phyloP scores from a whole-genome alignment of 2,113 vertebrate species.

The Hoplias malabaricus region DNA sequence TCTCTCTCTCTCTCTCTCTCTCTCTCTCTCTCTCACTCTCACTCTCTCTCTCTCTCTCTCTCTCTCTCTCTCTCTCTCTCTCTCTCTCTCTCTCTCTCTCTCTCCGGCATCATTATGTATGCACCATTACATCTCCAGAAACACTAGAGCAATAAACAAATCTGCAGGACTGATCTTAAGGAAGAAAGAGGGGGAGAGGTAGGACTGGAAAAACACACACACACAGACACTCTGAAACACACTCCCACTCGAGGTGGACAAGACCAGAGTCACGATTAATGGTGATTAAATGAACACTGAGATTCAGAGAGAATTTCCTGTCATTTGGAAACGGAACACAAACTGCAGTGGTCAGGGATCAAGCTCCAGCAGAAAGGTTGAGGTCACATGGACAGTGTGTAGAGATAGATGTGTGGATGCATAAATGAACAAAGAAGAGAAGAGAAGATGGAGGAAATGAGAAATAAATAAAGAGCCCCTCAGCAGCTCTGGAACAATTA shows the following conservation, averaged over 20 bases:
- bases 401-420: constrained; percentile 60
- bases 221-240: constrained; percentile 26
- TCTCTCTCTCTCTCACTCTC: constrained; percentile 16
- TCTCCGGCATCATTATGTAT: constrained; percentile 68
- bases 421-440: neutral
- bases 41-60: neutral
- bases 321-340: constrained; percentile 57
- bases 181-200: constrained; percentile 39
- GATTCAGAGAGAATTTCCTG: constrained; percentile 44
- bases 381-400: constrained; percentile 32
- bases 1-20: neutral
- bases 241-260: neutral
- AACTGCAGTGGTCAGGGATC: constrained; percentile 60
- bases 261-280: constrained; percentile 54
- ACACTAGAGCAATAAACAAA: constrained; percentile 74
- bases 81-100: constrained; percentile 25
- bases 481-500: constrained; percentile 70
- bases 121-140: constrained; percentile 75
- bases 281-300: constrained; percentile 47
- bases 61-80: neutral
- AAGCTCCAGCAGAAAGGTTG: constrained; percentile 47
- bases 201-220: constrained; percentile 62
- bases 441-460: constrained; percentile 58
- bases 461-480: constrained; percentile 74
- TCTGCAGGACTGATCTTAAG: constrained; percentile 61